Conservation (phyloP, 2,113 vertebrate species). For the Psephotus haematonotus region DNA sequence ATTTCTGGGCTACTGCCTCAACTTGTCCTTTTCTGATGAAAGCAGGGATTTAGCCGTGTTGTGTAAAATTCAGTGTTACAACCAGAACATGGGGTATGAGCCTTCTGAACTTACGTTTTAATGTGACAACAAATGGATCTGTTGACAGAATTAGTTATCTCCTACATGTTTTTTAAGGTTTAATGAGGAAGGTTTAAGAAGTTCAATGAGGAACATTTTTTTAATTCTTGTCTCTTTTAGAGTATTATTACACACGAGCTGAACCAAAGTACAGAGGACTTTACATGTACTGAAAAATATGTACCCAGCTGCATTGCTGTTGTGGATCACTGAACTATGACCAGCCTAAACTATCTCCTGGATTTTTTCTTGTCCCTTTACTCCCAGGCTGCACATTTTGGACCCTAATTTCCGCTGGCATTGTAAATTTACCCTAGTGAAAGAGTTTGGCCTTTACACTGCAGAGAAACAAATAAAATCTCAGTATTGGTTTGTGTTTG, state of each 20-base stretch:
- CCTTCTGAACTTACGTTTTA: not conserved
- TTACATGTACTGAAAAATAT: not conserved
- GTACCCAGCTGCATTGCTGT: not conserved
- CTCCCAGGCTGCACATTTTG: not conserved
- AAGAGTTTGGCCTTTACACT: not conserved
- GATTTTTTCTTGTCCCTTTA: not conserved
- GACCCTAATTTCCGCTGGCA: not conserved
- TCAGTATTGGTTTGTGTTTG: not conserved
- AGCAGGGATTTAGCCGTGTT: not conserved
- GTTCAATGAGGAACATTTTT: not conserved
- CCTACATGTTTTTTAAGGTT: not conserved
- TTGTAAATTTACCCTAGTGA: not conserved
- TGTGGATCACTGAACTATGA: not conserved
- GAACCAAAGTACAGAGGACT: not conserved
- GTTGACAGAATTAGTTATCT: not conserved
- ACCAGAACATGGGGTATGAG: not conserved
- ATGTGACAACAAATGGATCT: not conserved
- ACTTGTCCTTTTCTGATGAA: conserved; percentile 24
- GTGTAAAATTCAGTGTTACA: not conserved
- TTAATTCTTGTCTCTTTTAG: not conserved
- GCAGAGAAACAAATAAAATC: not conserved
- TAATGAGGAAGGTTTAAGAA: not conserved
- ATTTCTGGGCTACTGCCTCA: not conserved
- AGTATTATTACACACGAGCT: not conserved
- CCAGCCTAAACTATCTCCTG: not conserved